Base-by-base conservation (phyloP, 2,113 vertebrate genomes). In the Pardalotus punctatus region DNA sequence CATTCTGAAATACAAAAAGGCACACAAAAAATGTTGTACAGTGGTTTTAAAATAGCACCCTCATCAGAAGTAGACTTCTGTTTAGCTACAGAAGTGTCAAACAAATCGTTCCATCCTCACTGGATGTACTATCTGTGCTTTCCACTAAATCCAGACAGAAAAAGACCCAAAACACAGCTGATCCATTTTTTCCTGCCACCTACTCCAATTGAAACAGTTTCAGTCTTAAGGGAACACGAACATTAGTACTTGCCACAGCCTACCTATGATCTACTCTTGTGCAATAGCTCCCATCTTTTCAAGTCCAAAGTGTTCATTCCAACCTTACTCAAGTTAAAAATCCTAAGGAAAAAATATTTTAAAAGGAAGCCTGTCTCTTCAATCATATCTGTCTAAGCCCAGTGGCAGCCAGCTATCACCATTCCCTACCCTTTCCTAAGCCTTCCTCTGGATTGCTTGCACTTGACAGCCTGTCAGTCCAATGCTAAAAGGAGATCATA, bases 101-200 rank as follows among this genome's bases (percentile, higher is more conserved):
- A 86, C 50, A 93, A 95, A 94, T 93, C 65, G 76, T 86, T 81
- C 89, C 38, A 58, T 94, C 50, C 50, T 90, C 48, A 28, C 40
- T 95, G 81, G 87, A 85, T 85, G 61, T 53, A 80, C 86, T 92
- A 43, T 94, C 70, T 85, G 31, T 73, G 93, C 85, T 91, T 96
- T 95, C 71, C 51, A 86, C 74, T 90, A 86, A 79, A 80, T 40
- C 71, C 71, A 94, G 85, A 94, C 85, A 94, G 85, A 91, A 92
- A 92, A 94, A 85, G 72, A 94, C 74, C 70, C 89, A 87, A 94
- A 94, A 90, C 76, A 94, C 82, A 90, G 93, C 48, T 88, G 94
- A 96, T 95, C 76, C 88, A 28, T 70, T 94, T 94, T 90, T 81
- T 92, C 58, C 82, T 96, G 86, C 86, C 95, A 93, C 95, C 93